Base-by-base conservation (phyloP, 2,888 invertebrate genomes). In the Coelinius sp. region DNA sequence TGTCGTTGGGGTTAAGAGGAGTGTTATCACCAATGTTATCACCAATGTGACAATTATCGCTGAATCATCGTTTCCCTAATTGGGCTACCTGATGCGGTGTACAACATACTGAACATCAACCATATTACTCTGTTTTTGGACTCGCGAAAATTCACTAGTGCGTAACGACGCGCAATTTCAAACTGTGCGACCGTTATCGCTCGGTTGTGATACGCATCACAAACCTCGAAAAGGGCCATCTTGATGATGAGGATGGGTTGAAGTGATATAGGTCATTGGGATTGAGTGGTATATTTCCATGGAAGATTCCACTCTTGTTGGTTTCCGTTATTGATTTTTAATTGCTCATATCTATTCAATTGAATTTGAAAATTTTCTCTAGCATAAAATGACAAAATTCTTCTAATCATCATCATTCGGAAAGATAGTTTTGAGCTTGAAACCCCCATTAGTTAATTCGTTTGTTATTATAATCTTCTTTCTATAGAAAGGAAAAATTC, bases 81-180 rank as follows among this genome's bases (percentile, higher is more conserved):
- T 84, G 84, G 84, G 27, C 24, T 56, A 56, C 27, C 56, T 56
- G 56, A 5, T 53, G 64, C 27, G 64, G 65, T 68, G 49, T 41
- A 68, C 68, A 20, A 56, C 46, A 44, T 38, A 53, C 62, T 35
- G 53, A 20, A 52, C 49, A 35, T 14, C 44, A 46, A 17, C 27
- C 52, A 38, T 53, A 68, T 63, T 70, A 44, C 64, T 65, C 68
- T 68, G 63, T 49, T 64, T 46, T 64, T 56, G 46, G 63, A 38
- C 72, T 73, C 66, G 46, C 62, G 56, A 79, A 80, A 80, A 79
- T 79, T 82, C 82, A 84, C 81, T 83, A 81, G 81, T 80, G 82
- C 80, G 84, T 83, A 82, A 79, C 80, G 83, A 84, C 83, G 84
- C 84, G 83, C 83, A 81, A 84, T 83, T 84, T 83, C 77, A 82